Conservation (phyloP, 2,113 vertebrate species). For the Festucalex cinctus region DNA sequence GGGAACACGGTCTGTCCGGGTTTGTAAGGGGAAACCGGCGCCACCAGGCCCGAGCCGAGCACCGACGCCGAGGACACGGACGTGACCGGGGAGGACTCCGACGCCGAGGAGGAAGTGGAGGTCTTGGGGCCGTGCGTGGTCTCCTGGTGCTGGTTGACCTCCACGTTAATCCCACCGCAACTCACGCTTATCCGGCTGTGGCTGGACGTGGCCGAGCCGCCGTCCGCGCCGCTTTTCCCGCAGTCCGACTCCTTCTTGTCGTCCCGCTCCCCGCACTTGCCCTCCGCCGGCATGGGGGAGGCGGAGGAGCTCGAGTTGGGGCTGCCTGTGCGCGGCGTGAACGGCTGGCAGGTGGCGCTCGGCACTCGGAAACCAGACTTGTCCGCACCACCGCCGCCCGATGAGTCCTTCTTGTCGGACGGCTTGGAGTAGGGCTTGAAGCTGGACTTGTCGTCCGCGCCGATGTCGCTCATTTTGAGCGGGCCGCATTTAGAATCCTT, state of each 20-base stretch:
- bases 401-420: constrained; percentile 92
- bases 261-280: constrained; percentile 75
- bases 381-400: constrained; percentile 72
- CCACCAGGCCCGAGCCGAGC: constrained; percentile 92
- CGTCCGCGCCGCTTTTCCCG: constrained; percentile 73
- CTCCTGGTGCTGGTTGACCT: constrained; percentile 91
- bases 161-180: constrained; percentile 91
- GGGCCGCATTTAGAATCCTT: constrained; percentile 95
- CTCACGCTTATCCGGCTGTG: constrained; percentile 91
- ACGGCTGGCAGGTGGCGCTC: constrained; percentile 99
- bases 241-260: constrained; percentile 80
- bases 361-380: constrained; percentile 99
- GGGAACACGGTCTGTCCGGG: constrained; percentile 98
- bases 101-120: constrained; percentile 74
- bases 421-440: constrained; percentile 98
- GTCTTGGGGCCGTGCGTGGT: constrained; percentile 81
- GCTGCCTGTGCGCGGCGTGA: constrained; percentile 98
- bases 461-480: constrained; percentile 96
- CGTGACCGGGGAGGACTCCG: constrained; percentile 84
- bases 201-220: constrained; percentile 76
- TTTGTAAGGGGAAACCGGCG: constrained; percentile 97
- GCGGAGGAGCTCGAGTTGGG: constrained; percentile 91
- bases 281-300: constrained; percentile 83
- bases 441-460: constrained; percentile 98
- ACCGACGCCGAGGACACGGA: constrained; percentile 81